These are phyloP conservation scores for Sylvilagus floridanus DNA, from an alignment of 2,797 vertebrate species.

Conservation along the genomic window DNA sequence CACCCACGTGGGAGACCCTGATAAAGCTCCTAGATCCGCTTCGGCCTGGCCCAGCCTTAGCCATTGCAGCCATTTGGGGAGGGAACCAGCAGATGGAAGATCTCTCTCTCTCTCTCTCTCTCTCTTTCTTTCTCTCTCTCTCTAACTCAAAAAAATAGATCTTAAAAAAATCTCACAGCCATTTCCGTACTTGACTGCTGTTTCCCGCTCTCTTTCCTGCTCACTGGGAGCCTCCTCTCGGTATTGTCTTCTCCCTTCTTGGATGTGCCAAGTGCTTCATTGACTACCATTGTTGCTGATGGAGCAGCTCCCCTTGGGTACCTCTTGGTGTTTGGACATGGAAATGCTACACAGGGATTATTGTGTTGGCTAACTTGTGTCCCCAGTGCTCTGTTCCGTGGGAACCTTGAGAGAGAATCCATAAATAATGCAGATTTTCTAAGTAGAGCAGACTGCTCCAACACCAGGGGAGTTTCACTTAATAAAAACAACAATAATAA, in stretches of 20 bases:
- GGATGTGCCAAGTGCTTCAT: accelerated
- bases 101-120: no score
- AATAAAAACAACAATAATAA: not conserved
- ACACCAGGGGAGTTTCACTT: not conserved
- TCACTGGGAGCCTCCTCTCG: not conserved
- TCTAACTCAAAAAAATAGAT: no score
- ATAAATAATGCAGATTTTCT: not conserved
- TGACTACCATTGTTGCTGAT: not conserved
- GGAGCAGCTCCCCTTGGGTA: not conserved
- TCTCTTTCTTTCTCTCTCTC: no score
- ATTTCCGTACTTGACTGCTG: not conserved
- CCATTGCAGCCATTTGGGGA: no score
- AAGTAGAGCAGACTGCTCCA: no score
- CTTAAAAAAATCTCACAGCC: not conserved
- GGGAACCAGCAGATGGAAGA: no score
- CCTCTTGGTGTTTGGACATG: not conserved
- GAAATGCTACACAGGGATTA: not conserved
- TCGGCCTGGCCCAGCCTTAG: no score
- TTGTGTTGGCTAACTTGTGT: not conserved
- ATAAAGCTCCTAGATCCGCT: no score
- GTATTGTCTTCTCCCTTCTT: not conserved
- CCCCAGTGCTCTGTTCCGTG: not conserved
- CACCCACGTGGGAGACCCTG: no score
- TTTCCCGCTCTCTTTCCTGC: not conserved
- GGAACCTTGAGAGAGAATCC: not conserved